phyloP scores from a whole-genome alignment of 2,113 vertebrate species.

The Dipodomys merriami region DNA sequence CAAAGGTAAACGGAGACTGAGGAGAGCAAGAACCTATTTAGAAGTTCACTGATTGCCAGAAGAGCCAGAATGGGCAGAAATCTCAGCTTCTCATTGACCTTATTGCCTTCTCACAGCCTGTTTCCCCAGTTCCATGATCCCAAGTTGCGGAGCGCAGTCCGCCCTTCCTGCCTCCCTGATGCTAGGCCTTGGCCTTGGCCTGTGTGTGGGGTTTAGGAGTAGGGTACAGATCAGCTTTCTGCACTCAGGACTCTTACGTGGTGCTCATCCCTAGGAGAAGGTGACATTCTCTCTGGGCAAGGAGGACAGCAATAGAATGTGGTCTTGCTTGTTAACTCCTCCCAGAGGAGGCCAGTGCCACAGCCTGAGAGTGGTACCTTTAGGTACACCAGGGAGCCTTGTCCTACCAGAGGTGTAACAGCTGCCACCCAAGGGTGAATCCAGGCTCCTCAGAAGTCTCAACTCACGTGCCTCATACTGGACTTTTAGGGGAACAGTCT shows the following conservation, averaged over 20 bases:
- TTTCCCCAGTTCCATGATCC: background rate
- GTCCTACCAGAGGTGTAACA: background rate
- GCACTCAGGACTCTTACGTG: background rate
- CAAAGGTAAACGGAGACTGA: background rate
- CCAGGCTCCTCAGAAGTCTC: background rate
- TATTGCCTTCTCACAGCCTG: accelerated
- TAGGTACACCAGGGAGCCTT: background rate
- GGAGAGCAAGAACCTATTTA: background rate
- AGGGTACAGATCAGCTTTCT: background rate
- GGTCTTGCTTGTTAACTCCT: background rate
- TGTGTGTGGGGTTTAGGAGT: background rate
- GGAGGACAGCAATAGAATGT: background rate
- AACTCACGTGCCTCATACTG: accelerated
- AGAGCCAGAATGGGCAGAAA: background rate
- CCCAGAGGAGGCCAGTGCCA: background rate
- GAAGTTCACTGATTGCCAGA: background rate
- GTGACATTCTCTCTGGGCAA: background rate
- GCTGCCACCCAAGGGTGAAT: background rate
- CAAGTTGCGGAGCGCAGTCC: background rate
- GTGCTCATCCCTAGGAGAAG: background rate
- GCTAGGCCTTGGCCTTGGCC: background rate
- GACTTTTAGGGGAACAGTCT: background rate
- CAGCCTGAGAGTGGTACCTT: background rate
- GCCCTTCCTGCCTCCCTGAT: background rate
- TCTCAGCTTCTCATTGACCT: background rate